Evolutionary conservation across 2,113 vertebrate species (phyloP).

Genomic region (Grammomys surdaster): DNA sequence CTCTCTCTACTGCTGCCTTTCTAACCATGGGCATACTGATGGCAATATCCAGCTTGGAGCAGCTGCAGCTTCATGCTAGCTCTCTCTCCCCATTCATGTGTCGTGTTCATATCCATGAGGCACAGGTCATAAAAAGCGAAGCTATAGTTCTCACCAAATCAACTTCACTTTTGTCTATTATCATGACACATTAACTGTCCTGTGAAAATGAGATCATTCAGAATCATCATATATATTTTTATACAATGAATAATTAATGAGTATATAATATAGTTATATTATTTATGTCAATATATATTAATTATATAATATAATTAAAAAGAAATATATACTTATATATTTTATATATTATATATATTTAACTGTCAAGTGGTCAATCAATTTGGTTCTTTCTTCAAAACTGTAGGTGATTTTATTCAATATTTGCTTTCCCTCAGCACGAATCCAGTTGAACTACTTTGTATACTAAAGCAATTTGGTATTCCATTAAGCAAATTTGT

Average conservation of each 20-base stretch:
- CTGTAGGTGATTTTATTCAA: not conserved
- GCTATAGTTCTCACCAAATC: not conserved
- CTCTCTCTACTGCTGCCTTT: not conserved
- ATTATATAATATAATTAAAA: too few species aligned
- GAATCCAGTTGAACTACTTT: not conserved
- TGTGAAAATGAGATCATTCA: not conserved
- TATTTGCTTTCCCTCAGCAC: slow-evolving; percentile 19
- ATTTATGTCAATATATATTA: too few species aligned
- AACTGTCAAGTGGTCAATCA: not conserved
- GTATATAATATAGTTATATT: too few species aligned
- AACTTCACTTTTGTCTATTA: not conserved
- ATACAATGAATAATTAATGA: too few species aligned
- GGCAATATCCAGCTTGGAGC: not conserved
- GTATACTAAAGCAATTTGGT: slow-evolving; percentile 23
- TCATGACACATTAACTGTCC: not conserved
- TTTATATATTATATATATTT: not conserved
- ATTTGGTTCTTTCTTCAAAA: slow-evolving; percentile 23
- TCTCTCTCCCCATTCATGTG: not conserved
- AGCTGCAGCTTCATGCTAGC: not conserved
- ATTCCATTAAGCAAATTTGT: not conserved
- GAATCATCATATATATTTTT: slow-evolving; percentile 14
- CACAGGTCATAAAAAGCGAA: not conserved
- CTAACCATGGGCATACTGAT: not conserved
- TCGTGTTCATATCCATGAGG: not conserved
- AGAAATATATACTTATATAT: too few species aligned